A percentile compares a stretch with the other conserved stretches of the same genome.
Evolutionary conservation across 2,888 invertebrate genomes (phyloP).

Genomic region (Aromia moschata): DNA sequence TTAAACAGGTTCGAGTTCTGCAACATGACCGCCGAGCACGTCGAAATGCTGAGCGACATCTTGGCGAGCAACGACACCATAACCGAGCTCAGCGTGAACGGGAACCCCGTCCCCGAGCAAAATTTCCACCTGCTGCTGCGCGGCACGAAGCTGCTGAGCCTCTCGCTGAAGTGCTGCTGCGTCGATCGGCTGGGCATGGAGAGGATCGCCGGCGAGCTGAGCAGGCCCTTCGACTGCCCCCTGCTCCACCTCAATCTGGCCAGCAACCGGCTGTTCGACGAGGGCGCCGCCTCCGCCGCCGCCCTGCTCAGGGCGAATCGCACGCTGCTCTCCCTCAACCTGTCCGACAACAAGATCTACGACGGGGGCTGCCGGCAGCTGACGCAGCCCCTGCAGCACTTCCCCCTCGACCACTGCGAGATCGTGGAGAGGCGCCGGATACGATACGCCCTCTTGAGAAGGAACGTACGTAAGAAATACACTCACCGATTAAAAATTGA

Average conservation of each 20-base stretch:
- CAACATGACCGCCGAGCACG: slow-evolving; percentile 50
- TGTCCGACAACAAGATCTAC: slow-evolving; percentile 55
- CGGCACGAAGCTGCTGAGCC: slow-evolving; percentile 44
- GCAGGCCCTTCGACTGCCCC: slow-evolving; percentile 26
- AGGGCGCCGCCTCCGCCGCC: slow-evolving; percentile 52
- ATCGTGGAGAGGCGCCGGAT: slow-evolving; percentile 47
- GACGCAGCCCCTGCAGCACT: slow-evolving; percentile 48
- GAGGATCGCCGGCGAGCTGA: slow-evolving; percentile 51
- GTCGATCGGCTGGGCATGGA: slow-evolving; percentile 51
- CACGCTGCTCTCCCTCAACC: slow-evolving; percentile 48
- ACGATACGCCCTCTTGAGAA: slow-evolving; percentile 28
- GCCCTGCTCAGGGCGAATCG: slow-evolving; percentile 54
- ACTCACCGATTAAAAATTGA: not conserved
- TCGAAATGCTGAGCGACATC: slow-evolving; percentile 15
- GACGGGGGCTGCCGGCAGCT: slow-evolving; percentile 46
- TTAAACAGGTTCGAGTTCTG: slow-evolving; percentile 58
- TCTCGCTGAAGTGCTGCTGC: slow-evolving; percentile 56
- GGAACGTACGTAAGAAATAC: slow-evolving; percentile 14
- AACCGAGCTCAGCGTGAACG: slow-evolving; percentile 40
- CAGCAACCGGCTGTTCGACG: slow-evolving; percentile 57
- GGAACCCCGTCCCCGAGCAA: slow-evolving; percentile 56
- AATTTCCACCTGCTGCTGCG: slow-evolving; percentile 54
- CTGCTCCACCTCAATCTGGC: slow-evolving; percentile 57
- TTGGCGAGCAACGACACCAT: not conserved
- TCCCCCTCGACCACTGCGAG: slow-evolving; percentile 55